Evolutionary conservation across 2,888 invertebrate genomes (phyloP), one percentile per base, ranked within the genome.

Genomic region (Drosophila aldrichi): DNA sequence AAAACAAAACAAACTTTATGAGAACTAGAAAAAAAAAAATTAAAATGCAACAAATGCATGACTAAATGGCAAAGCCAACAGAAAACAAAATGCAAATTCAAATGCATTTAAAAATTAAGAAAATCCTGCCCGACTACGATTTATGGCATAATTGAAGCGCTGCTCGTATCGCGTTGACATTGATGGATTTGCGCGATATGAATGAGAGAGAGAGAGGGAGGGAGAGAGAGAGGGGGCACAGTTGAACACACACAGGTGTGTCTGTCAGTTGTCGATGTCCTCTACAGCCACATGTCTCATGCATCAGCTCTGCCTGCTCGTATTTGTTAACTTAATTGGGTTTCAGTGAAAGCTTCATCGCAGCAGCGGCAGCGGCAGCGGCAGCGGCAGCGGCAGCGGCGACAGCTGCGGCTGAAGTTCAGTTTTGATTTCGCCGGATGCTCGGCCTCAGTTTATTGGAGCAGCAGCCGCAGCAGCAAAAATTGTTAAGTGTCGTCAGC

Each of bases 321-420:
- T 56, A 79, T 69, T 74, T 74, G 70, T 77, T 70, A 70, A 74
- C 79, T 79, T 79, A 79, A 79, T 81, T 79, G 77, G 71, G 81
- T 81, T 79, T 71, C 65, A 77, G 70, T 65, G 77, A 77, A 77
- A 77, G 74, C 72, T 51, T 29, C 65, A 55, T 16, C 18, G 41
- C 25, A 36, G 14, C 63, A n/a, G 22, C 22, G 36, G 29, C 49
- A 22, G 44, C 4, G 29, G 29, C 29, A 29, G 29, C 7, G 29
- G 29, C 25, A 6, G 25, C 3, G 46, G n/a, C 49, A 12, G 32
- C 20, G 36, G 10, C 63, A n/a, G 34, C 32, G 22, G 18, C 51
- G 2, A 10, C 48, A 25, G 29, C 48, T 29, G 49, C 18, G 16
- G 18, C 32, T 32, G 46, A 74, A 61, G 64, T 32, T 44, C 62